Evolutionary conservation across 2,113 vertebrate species (phyloP).

Genomic region (Mesoclemmys tuberculata): DNA sequence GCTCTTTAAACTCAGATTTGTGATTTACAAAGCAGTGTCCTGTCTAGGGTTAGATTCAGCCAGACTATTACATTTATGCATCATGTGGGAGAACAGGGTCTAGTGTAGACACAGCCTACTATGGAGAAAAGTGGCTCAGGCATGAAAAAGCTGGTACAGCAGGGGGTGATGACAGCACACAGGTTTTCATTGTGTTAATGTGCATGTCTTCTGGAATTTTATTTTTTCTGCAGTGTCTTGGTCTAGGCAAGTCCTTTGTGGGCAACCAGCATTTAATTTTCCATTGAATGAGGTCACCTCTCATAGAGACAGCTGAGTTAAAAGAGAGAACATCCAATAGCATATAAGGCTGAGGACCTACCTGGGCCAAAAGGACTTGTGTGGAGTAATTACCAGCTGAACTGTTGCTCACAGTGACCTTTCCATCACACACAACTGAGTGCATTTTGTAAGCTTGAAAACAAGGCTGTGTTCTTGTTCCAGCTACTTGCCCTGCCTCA

Average conservation of each 20-base stretch:
- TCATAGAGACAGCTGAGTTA: background rate
- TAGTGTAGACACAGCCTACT: slow-evolving; percentile 5
- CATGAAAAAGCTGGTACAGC: background rate
- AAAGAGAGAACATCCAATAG: background rate
- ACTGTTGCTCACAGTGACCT: background rate
- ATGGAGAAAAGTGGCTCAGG: background rate
- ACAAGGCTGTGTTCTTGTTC: background rate
- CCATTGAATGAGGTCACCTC: background rate
- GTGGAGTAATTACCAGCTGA: background rate
- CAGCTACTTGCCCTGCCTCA: background rate
- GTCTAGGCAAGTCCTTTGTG: slow-evolving; percentile 6
- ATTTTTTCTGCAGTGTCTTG: background rate
- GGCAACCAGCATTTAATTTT: slow-evolving; percentile 9
- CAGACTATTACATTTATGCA: background rate
- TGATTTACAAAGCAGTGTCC: background rate
- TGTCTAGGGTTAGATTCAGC: slow-evolving; percentile 15
- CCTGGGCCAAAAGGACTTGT: background rate
- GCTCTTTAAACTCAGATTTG: background rate
- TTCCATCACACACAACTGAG: background rate
- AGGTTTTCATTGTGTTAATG: background rate
- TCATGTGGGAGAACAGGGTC: background rate
- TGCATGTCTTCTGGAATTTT: background rate
- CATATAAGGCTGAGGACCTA: background rate
- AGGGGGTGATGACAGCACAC: background rate
- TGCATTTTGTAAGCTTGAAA: background rate